Evolutionary conservation across 2,888 invertebrate genomes (phyloP).

Genomic region (Leucoptera coffeella): DNA sequence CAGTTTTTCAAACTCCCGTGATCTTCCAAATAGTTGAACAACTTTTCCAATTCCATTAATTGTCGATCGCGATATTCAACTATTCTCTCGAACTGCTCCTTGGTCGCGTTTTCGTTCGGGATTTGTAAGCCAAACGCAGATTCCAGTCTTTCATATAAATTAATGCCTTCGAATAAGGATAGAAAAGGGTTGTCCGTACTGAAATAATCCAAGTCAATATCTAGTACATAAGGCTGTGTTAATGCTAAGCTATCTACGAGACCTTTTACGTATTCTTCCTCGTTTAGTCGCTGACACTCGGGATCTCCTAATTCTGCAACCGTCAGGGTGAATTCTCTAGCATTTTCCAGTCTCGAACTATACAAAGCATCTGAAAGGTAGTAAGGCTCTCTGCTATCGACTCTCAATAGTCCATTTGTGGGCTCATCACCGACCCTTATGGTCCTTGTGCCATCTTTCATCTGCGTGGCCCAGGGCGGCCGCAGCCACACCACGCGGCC

Average conservation of each 20-base stretch:
- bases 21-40: constrained; percentile 62
- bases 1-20: constrained; percentile 48
- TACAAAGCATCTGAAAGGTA: constrained; percentile 81
- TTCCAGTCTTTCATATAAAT: constrained; percentile 63
- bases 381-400: constrained; percentile 71
- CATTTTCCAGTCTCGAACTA: constrained; percentile 51
- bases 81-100: constrained; percentile 38
- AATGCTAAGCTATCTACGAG: constrained; percentile 18
- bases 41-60: constrained; percentile 57
- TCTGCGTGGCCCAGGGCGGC: constrained; percentile 85
- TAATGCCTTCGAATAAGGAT: constrained; percentile 58
- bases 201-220: constrained; percentile 83
- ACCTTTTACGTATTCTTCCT: constrained; percentile 14
- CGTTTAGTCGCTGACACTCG: constrained; percentile 13
- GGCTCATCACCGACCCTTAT: constrained; percentile 72
- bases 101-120: constrained; percentile 38
- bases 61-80: constrained; percentile 55
- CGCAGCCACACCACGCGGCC: constrained; percentile 77
- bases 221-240: constrained; percentile 56
- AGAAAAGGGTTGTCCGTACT: constrained; percentile 87
- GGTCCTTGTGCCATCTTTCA: constrained; percentile 58
- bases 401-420: constrained; percentile 55
- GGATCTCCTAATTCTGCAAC: constrained; percentile 53
- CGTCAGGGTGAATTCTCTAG: constrained; percentile 54
- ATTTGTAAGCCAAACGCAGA: constrained; percentile 60